Conservation (phyloP, 2,888 invertebrate genomes). For the Iselma pallidipennis region DNA sequence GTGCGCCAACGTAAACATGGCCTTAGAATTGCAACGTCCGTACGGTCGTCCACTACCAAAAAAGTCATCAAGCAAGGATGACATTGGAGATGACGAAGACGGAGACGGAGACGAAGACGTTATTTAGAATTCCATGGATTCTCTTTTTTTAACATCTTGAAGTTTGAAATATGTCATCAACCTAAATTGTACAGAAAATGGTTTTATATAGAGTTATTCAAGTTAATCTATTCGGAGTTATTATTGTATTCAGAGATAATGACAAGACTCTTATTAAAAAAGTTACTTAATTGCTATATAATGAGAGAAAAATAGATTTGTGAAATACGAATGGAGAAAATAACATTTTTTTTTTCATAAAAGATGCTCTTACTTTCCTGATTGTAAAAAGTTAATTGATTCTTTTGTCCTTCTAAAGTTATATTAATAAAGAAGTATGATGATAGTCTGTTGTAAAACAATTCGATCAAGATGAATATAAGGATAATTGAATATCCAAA, state of each 20-base stretch:
- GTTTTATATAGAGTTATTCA: neutral
- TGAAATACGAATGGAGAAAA: too few relatives aligned
- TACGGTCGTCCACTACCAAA: too few relatives aligned
- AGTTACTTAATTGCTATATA: neutral
- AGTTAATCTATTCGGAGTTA: neutral
- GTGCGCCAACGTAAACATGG: too few relatives aligned
- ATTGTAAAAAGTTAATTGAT: neutral
- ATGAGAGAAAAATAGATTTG: neutral
- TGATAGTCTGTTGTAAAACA: neutral
- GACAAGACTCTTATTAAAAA: neutral
- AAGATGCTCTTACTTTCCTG: neutral
- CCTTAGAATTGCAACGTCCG: too few relatives aligned
- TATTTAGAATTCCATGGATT: too few relatives aligned
- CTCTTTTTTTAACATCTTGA: too few relatives aligned
- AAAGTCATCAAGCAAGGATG: too few relatives aligned
- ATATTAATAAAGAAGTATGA: neutral
- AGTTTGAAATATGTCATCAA: conserved; percentile 2
- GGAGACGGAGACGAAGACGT: too few relatives aligned
- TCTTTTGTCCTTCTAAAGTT: neutral
- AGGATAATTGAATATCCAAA: too few relatives aligned
- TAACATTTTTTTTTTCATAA: neutral
- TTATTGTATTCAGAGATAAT: neutral
- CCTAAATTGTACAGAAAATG: conserved; percentile 7
- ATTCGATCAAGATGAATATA: neutral
- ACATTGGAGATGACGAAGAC: too few relatives aligned